These are phyloP conservation scores for Brachypodius melanocephalos DNA, from an alignment of 2,113 vertebrate species.

Conservation along the genomic window DNA sequence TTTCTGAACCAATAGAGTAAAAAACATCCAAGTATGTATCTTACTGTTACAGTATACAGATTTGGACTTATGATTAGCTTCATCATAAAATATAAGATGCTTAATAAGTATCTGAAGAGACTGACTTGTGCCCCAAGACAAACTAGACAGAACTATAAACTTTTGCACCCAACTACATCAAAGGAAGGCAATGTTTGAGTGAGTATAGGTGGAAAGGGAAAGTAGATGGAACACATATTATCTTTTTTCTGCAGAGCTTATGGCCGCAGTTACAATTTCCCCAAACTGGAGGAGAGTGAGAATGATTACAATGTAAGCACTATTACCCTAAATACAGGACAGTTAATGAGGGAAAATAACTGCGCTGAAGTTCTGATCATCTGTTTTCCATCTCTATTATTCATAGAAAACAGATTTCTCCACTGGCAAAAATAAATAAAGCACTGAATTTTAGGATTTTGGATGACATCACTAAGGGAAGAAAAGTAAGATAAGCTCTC, in stretches of 20 bases:
- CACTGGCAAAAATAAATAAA: neutral
- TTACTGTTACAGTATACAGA: neutral
- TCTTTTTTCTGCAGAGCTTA: neutral
- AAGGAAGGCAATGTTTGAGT: neutral
- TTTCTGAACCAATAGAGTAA: neutral
- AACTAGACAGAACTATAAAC: neutral
- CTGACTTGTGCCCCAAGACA: neutral
- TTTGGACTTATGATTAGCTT: neutral
- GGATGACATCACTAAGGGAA: neutral
- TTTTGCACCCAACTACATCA: neutral
- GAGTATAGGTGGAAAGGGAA: neutral
- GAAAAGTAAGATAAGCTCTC: neutral
- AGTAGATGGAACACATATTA: neutral
- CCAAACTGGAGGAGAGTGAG: neutral
- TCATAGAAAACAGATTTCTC: neutral
- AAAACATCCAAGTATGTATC: neutral
- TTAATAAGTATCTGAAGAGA: neutral
- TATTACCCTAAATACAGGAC: neutral
- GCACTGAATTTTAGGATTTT: neutral
- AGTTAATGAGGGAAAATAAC: neutral
- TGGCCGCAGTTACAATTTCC: neutral
- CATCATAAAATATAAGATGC: neutral
- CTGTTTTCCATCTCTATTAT: neutral
- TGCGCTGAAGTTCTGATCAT: neutral
- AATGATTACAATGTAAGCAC: neutral